These are phyloP conservation scores for Nycticryphes semicollaris DNA, from an alignment of 2,113 vertebrate species.

Conservation along the genomic window DNA sequence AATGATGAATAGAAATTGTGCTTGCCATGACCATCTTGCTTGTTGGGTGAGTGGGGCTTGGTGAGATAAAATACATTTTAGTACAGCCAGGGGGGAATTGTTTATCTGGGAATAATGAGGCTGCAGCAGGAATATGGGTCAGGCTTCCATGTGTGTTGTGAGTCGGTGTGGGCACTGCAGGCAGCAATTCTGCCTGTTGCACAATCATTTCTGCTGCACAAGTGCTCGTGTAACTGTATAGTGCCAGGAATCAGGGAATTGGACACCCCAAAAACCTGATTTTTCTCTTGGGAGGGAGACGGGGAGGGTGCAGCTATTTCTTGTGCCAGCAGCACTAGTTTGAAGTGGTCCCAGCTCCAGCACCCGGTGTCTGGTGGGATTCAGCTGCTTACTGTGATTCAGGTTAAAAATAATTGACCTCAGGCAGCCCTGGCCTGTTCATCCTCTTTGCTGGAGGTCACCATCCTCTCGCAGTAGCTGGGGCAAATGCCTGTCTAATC, in stretches of 20 bases:
- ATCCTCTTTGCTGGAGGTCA: neutral
- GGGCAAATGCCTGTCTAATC: neutral
- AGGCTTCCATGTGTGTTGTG: rapidly evolving
- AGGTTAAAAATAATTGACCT: neutral
- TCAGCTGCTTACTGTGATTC: neutral
- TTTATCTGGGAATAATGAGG: slow-evolving; percentile 31
- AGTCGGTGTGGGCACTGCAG: neutral
- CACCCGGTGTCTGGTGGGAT: neutral
- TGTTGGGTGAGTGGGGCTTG: neutral
- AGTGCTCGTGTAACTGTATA: neutral
- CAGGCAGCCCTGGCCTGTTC: neutral
- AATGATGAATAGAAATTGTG: neutral
- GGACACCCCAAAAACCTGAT: neutral
- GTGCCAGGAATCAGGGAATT: neutral
- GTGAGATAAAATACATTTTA: slow-evolving; percentile 18
- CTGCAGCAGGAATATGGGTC: neutral
- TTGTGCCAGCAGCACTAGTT: neutral
- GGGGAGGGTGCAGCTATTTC: neutral
- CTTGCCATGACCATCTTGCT: neutral
- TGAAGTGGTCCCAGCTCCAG: neutral
- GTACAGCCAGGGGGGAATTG: neutral
- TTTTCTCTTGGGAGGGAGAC: neutral
- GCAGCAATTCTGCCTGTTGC: neutral
- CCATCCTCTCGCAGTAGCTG: neutral
- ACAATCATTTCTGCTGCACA: neutral